Conservation (phyloP, 2,888 invertebrate genomes). For the Leptura quadrifasciata region DNA sequence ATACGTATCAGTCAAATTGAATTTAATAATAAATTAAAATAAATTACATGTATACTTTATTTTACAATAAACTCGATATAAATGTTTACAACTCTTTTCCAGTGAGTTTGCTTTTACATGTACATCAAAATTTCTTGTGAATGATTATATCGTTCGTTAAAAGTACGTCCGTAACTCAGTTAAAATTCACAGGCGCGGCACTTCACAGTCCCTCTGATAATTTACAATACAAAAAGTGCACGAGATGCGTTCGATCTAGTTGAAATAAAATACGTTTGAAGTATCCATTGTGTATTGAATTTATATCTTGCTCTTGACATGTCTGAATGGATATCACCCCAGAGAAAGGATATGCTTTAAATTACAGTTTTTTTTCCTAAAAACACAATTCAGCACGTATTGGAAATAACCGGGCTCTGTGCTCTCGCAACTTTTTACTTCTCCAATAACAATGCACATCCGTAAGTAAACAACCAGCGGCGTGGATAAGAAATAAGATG, state of each 20-base stretch:
- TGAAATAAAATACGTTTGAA: conserved; percentile 32
- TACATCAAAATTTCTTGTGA: no score
- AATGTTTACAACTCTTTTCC: no score
- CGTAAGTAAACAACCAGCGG: conserved; percentile 51
- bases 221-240: conserved; percentile 3
- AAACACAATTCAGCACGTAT: conserved; percentile 44
- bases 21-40: no score
- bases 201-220: background rate
- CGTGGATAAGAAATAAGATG: background rate
- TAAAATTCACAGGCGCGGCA: background rate
- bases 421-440: conserved; percentile 41
- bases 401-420: conserved; percentile 34
- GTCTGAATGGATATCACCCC: conserved; percentile 43
- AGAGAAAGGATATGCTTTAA: conserved; percentile 32
- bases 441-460: conserved; percentile 54
- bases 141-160: background rate
- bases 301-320: conserved; percentile 43
- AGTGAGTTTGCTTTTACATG: no score
- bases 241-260: conserved; percentile 18
- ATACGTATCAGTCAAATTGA: no score
- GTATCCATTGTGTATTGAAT: conserved; percentile 44
- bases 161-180: background rate
- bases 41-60: no score
- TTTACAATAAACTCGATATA: no score
- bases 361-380: conserved; percentile 37